Percentiles rank a stretch among this genome's conserved stretches.
These are phyloP conservation scores for Solea solea DNA, from an alignment of 2,113 vertebrate genomes.

Conservation along the genomic window DNA sequence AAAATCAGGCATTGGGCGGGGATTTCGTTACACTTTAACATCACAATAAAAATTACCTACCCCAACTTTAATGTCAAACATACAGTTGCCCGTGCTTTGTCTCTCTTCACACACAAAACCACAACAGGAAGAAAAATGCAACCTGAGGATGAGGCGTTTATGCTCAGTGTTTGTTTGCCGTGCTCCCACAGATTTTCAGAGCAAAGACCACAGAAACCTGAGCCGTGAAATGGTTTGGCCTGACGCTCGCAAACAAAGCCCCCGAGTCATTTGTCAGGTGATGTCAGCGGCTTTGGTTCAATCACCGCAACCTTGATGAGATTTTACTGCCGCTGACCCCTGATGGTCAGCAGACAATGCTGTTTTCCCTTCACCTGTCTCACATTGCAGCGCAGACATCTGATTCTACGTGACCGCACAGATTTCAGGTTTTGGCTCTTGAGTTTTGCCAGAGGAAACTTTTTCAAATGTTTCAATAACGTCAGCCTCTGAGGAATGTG, in stretches of 20 bases:
- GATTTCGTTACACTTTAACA: too few species aligned
- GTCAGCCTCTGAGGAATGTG: slow-evolving; percentile 17
- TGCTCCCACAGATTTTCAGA: slow-evolving; percentile 4
- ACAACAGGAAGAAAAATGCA: not conserved
- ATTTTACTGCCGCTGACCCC: slow-evolving; percentile 20
- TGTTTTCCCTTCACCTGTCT: not conserved
- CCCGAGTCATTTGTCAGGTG: slow-evolving; percentile 15
- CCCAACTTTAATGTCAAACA: too few species aligned
- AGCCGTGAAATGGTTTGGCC: slow-evolving; percentile 6
- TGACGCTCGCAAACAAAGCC: not conserved
- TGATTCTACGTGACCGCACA: slow-evolving; percentile 29
- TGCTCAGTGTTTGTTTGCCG: not conserved
- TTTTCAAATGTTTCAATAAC: not conserved
- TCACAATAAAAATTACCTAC: too few species aligned
- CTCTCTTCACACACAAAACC: not conserved
- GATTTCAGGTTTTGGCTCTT: not conserved
- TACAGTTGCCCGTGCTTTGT: too few species aligned
- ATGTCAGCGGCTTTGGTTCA: slow-evolving; percentile 20
- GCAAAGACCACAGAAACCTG: slow-evolving; percentile 32
- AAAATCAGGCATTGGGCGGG: too few species aligned
- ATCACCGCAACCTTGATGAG: not conserved
- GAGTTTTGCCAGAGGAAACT: slow-evolving; percentile 10
- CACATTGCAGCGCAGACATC: slow-evolving; percentile 12
- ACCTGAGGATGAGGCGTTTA: slow-evolving; percentile 2
- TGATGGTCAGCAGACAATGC: slow-evolving; percentile 19